A percentile compares a stretch with the other conserved stretches of the same genome.
Conservation (phyloP, 2,797 vertebrate genomes). For the Oophaga sylvatica region DNA sequence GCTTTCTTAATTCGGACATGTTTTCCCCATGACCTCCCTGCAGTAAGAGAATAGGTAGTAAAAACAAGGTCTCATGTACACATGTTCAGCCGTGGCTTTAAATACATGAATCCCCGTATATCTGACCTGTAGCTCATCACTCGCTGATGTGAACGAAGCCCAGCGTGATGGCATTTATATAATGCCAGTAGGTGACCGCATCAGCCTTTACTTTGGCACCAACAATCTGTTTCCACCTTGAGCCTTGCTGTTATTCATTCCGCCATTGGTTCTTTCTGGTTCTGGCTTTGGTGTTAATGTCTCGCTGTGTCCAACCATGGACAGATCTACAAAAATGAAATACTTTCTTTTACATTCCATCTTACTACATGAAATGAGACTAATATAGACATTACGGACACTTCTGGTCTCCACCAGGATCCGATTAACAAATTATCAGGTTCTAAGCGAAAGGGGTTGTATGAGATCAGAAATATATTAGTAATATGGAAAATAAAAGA, state of each 20-base stretch:
- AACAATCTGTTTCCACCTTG: background rate
- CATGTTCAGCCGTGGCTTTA: background rate
- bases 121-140: constrained; percentile 14
- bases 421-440: background rate
- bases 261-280: background rate
- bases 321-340: too few relatives aligned
- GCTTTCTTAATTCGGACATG: constrained; percentile 6
- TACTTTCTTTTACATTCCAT: too few relatives aligned
- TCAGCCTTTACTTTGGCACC: background rate
- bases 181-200: background rate
- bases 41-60: constrained; percentile 24
- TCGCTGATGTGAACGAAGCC: background rate
- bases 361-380: background rate
- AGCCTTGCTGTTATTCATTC: background rate
- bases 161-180: background rate
- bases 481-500: too few relatives aligned
- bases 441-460: too few relatives aligned
- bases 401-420: too few relatives aligned
- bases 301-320: too few relatives aligned
- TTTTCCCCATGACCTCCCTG: background rate
- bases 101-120: background rate
- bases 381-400: background rate
- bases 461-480: too few relatives aligned
- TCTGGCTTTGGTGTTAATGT: too few relatives aligned
- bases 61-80: constrained; percentile 10